Conservation (phyloP, 2,888 invertebrate species). For the Lysandra bellargus region DNA sequence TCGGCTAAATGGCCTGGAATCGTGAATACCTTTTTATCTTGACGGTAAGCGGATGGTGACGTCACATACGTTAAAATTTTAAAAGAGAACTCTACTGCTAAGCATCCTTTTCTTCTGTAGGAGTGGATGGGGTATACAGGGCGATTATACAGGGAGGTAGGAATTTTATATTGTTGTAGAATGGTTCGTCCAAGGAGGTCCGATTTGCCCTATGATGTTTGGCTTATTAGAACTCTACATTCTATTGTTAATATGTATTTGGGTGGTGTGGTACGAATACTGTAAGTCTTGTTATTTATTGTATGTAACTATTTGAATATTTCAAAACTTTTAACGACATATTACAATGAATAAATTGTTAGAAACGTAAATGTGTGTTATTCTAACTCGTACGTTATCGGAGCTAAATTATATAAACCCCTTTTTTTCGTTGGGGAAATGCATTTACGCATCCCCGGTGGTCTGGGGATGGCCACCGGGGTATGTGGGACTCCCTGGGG, state of each 20-base stretch:
- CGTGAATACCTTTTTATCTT: not conserved
- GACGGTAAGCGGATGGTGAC: not conserved
- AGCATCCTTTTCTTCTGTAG: not conserved
- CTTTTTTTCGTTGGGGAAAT: too few species aligned
- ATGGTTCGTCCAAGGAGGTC: not conserved
- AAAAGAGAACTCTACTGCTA: not conserved
- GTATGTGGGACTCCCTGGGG: too few species aligned
- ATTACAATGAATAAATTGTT: constrained; percentile 15
- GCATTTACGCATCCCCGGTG: too few species aligned
- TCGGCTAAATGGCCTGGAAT: too few species aligned
- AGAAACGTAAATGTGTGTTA: not conserved
- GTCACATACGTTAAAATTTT: not conserved
- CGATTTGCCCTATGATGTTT: not conserved
- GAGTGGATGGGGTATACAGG: constrained; percentile 7
- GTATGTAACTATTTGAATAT: not conserved
- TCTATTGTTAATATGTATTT: constrained; percentile 1
- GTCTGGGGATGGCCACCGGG: too few species aligned
- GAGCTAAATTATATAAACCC: not conserved
- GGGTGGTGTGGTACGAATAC: not conserved
- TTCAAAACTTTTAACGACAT: constrained; percentile 3
- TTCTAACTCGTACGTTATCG: not conserved
- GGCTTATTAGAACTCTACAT: not conserved
- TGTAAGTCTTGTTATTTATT: constrained; percentile 3
- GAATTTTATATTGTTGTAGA: not conserved
- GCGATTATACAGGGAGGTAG: constrained; percentile 6